A percentile compares a stretch with the other conserved stretches of the same genome.
These are phyloP conservation scores for Siphlonurus alternatus DNA, from an alignment of 2,888 invertebrate species.

Conservation along the genomic window DNA sequence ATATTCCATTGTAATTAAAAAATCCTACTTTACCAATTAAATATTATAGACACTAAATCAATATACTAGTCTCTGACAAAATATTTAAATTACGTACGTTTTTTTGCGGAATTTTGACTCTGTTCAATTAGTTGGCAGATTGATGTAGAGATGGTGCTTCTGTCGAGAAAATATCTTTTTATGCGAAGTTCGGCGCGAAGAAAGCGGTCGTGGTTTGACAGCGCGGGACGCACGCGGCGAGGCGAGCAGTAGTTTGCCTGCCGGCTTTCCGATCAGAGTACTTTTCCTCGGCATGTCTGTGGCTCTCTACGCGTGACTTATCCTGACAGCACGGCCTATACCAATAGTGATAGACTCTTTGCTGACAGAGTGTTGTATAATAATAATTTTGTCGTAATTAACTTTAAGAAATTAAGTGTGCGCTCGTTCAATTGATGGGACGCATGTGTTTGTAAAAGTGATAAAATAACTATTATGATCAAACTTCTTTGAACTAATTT, in stretches of 20 bases:
- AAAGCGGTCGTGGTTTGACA: neutral
- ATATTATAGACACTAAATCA: too few relatives aligned
- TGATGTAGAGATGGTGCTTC: too few relatives aligned
- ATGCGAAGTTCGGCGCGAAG: neutral
- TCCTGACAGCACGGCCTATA: neutral
- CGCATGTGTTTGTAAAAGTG: neutral
- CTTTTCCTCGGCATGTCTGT: neutral
- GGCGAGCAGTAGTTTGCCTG: neutral
- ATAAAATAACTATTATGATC: neutral
- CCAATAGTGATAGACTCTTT: neutral
- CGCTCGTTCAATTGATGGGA: neutral
- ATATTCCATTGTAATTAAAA: too few relatives aligned
- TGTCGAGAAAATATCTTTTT: too few relatives aligned
- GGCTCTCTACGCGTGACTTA: neutral
- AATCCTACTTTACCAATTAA: too few relatives aligned
- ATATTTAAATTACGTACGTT: too few relatives aligned
- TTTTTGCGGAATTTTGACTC: too few relatives aligned
- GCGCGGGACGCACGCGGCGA: neutral
- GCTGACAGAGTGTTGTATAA: neutral
- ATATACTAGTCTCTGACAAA: too few relatives aligned
- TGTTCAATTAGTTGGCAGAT: too few relatives aligned
- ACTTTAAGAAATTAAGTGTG: neutral
- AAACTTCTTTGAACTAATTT: neutral
- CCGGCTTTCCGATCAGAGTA: neutral
- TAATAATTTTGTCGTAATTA: neutral